Percentiles rank a stretch among this genome's conserved stretches.
Conservation (phyloP, 2,797 vertebrate species). For the Intellagama lesueurii region DNA sequence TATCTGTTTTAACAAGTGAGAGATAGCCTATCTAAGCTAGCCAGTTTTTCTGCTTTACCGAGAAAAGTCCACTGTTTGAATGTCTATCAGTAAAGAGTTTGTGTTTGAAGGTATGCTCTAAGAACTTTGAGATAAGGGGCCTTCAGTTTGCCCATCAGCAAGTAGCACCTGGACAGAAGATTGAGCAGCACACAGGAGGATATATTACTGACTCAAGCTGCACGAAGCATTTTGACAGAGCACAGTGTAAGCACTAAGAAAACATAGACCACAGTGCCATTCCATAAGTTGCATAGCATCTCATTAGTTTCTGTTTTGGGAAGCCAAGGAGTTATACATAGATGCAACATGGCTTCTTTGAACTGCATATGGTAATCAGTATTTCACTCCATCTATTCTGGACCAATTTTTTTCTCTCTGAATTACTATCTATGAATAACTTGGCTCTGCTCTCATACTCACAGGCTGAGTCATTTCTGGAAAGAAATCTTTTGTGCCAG, state of each 20-base stretch:
- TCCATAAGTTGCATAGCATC: background rate
- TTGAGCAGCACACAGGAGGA: background rate
- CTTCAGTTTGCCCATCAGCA: background rate
- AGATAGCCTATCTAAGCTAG: background rate
- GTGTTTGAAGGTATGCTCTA: background rate
- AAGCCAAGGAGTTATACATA: background rate
- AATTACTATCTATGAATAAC: background rate
- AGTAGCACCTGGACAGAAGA: background rate
- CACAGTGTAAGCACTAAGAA: background rate
- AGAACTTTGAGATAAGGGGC: background rate
- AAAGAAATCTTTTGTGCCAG: conserved; percentile 1
- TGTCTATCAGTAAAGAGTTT: background rate
- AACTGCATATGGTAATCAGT: background rate
- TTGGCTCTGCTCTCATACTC: background rate
- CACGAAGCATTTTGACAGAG: background rate
- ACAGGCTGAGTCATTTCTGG: background rate
- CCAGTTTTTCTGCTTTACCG: background rate
- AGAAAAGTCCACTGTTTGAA: background rate
- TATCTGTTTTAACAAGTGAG: background rate
- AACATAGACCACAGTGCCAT: background rate
- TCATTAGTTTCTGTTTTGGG: background rate
- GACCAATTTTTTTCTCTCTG: background rate
- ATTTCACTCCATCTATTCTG: background rate
- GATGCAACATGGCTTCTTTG: background rate
- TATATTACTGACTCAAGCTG: background rate